phyloP scores from a whole-genome alignment of 2,113 vertebrate species.

The Platichthys stellatus region DNA sequence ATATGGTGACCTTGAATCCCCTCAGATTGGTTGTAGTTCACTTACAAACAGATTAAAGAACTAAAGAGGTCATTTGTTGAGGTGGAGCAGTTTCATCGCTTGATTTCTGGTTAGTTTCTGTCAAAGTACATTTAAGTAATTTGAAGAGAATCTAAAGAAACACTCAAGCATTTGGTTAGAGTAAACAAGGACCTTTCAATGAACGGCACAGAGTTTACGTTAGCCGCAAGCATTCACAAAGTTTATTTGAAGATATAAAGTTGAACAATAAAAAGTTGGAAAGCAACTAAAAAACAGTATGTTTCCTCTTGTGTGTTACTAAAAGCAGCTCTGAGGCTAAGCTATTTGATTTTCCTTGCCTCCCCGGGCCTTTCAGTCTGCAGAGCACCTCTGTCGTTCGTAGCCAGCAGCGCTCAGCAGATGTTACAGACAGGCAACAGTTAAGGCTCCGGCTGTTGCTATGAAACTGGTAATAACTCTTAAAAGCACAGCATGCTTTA shows the following conservation, averaged over 20 bases:
- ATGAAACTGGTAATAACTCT: conserved; percentile 31
- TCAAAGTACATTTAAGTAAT: not conserved
- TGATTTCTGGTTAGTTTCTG: not conserved
- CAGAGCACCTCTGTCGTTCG: conserved; percentile 9
- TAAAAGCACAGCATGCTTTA: conserved; percentile 26
- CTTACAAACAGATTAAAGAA: not conserved
- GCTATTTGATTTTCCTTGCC: conserved; percentile 19
- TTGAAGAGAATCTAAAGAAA: conserved; percentile 1
- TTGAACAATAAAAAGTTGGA: conserved; percentile 33
- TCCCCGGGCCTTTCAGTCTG: conserved; percentile 4
- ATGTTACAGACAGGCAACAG: conserved; percentile 39
- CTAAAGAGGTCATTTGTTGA: not conserved
- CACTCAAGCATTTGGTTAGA: not conserved
- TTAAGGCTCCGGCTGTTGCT: conserved; percentile 46
- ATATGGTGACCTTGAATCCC: not conserved
- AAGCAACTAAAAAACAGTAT: not conserved
- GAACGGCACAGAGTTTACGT: not conserved
- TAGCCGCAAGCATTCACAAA: conserved; percentile 19
- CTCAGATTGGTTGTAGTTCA: not conserved
- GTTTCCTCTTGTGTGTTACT: conserved; percentile 7
- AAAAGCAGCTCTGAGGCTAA: conserved; percentile 17
- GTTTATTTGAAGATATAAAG: conserved; percentile 31
- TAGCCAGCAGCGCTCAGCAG: conserved; percentile 46
- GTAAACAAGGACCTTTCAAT: conserved; percentile 1
- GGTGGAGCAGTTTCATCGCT: not conserved